phyloP scores from a whole-genome alignment of 2,888 invertebrate species.

The Chydorus sphaericus region DNA sequence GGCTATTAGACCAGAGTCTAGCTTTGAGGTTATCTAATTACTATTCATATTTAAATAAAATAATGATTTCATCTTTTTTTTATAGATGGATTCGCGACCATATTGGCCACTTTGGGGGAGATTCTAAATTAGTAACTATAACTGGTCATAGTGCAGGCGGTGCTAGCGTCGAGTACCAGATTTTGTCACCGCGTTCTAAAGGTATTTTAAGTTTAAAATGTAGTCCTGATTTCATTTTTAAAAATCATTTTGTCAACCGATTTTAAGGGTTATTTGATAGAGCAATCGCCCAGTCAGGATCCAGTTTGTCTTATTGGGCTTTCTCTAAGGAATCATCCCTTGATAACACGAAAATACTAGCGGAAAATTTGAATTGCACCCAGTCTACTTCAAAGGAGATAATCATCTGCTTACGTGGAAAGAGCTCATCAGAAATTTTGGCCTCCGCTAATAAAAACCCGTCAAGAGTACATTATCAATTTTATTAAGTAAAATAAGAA shows the following conservation, averaged over 20 bases:
- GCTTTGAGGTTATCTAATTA: slow-evolving; percentile 14
- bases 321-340: slow-evolving; percentile 5
- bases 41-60: no score
- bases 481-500: no score
- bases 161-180: slow-evolving; percentile 15
- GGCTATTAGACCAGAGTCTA: slow-evolving; percentile 16
- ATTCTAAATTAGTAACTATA: slow-evolving; percentile 14
- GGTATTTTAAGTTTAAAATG: no score
- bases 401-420: slow-evolving; percentile 11
- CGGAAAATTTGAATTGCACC: slow-evolving; percentile 9
- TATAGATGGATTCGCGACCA: slow-evolving; percentile 19
- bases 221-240: no score
- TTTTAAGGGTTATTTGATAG: slow-evolving; percentile 21
- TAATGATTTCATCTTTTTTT: not conserved
- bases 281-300: slow-evolving; percentile 22
- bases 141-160: slow-evolving; percentile 18
- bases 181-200: slow-evolving; percentile 9
- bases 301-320: slow-evolving; percentile 21
- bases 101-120: slow-evolving; percentile 16
- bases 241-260: not conserved
- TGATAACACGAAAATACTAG: slow-evolving; percentile 8
- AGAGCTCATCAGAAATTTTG: slow-evolving; percentile 2
- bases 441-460: slow-evolving; percentile 1
- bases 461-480: no score
- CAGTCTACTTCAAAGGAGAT: slow-evolving; percentile 5